Conservation (phyloP, 2,113 vertebrate species). For the Petromus typicus region DNA sequence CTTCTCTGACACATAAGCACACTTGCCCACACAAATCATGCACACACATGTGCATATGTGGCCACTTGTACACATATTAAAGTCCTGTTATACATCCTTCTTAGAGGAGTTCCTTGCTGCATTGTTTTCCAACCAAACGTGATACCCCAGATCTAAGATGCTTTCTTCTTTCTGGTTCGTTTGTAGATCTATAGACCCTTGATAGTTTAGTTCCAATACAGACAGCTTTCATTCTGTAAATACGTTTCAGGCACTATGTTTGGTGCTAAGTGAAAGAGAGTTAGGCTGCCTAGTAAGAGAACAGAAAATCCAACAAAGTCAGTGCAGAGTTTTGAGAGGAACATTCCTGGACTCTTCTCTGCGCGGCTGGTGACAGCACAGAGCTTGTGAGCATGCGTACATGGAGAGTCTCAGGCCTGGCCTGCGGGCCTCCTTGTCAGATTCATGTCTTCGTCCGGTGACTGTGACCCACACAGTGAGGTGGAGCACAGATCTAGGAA, state of each 20-base stretch:
- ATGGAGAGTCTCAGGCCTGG: accelerated
- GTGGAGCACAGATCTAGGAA: not conserved
- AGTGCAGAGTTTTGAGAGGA: not conserved
- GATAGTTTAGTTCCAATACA: not conserved
- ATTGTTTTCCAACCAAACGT: not conserved
- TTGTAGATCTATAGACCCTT: not conserved
- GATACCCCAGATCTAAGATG: not conserved
- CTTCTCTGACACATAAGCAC: not conserved
- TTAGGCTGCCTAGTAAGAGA: not conserved
- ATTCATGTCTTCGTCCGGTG: not conserved
- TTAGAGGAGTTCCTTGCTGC: not conserved
- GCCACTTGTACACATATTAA: not conserved
- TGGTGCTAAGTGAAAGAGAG: not conserved
- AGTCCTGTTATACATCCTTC: not conserved
- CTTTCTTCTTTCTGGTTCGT: not conserved
- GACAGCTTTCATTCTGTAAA: not conserved
- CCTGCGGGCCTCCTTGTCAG: not conserved
- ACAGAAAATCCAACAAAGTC: not conserved
- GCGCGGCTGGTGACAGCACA: accelerated
- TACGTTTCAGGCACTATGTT: not conserved
- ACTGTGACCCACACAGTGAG: accelerated
- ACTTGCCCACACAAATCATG: not conserved
- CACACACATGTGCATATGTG: not conserved
- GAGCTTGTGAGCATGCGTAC: accelerated
- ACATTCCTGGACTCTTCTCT: accelerated